These are phyloP conservation scores for Epicauta chinensis DNA, from an alignment of 1,140 invertebrate species.

Conservation along the genomic window DNA sequence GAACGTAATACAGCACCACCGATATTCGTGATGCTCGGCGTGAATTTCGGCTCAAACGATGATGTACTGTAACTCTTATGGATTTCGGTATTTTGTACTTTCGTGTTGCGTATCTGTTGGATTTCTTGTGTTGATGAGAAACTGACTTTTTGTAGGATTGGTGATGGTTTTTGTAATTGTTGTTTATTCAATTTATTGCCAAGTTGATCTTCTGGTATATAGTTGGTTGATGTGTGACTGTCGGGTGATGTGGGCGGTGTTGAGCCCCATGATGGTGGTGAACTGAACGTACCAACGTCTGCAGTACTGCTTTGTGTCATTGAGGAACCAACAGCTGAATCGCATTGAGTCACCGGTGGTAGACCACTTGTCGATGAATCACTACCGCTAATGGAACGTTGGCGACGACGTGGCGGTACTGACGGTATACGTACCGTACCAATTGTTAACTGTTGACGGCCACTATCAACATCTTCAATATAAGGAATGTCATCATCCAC, in stretches of 20 bases:
- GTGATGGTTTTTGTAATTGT: constrained; percentile 11
- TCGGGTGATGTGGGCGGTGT: constrained; percentile 53
- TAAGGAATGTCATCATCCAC: constrained; percentile 67
- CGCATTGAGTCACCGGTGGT: constrained; percentile 42
- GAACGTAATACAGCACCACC: constrained; percentile 60
- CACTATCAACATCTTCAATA: constrained; percentile 53
- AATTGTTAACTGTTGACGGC: constrained; percentile 36
- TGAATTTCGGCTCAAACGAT: constrained; percentile 41
- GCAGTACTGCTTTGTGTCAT: constrained; percentile 46
- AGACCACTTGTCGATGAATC: constrained; percentile 45
- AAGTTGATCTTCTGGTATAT: constrained; percentile 46
- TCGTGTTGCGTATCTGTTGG: constrained; percentile 40
- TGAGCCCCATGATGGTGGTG: constrained; percentile 55
- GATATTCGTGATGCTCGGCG: constrained; percentile 58
- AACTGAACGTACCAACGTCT: constrained; percentile 45
- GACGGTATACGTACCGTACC: constrained; percentile 28
- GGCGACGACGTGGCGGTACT: constrained; percentile 33
- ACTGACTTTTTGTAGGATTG: constrained; percentile 52
- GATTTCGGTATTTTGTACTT: constrained; percentile 27
- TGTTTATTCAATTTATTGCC: constrained; percentile 13
- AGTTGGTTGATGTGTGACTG: constrained; percentile 48
- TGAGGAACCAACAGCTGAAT: constrained; percentile 56
- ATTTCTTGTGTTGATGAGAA: constrained; percentile 52
- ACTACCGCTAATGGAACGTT: constrained; percentile 44
- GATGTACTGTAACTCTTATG: constrained; percentile 23